phyloP scores from a whole-genome alignment of 2,888 invertebrate genomes.

The Andrena chrysosceles region DNA sequence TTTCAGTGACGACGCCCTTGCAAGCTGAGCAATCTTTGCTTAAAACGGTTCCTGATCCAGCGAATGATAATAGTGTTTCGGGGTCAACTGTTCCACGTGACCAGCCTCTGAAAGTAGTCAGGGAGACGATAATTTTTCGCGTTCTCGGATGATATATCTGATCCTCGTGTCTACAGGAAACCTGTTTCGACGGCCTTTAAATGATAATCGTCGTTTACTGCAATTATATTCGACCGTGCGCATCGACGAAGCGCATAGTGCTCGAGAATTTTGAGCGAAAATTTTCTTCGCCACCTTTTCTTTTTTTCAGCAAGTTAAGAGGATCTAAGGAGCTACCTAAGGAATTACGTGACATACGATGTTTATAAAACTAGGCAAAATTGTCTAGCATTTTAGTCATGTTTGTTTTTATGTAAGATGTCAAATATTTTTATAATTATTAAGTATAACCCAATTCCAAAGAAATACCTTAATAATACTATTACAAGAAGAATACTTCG shows the following conservation, averaged over 20 bases:
- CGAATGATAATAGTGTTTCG: constrained; percentile 44
- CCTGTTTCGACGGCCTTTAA: constrained; percentile 62
- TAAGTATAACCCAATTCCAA: neutral
- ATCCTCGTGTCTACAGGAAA: constrained; percentile 53
- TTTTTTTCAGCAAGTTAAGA: neutral
- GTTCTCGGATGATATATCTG: constrained; percentile 30
- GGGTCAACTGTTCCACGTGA: constrained; percentile 47
- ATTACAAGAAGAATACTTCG: neutral
- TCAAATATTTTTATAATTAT: neutral
- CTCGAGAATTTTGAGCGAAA: constrained; percentile 1
- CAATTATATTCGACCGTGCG: constrained; percentile 24
- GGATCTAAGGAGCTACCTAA: neutral
- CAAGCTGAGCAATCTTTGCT: constrained; percentile 16
- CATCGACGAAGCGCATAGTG: constrained; percentile 20
- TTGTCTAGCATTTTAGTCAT: neutral
- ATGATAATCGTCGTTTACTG: constrained; percentile 39
- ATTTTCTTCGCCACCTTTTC: neutral
- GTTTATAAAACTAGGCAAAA: neutral
- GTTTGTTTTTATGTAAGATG: neutral
- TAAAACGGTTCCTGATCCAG: constrained; percentile 29
- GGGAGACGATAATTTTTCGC: constrained; percentile 30
- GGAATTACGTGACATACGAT: neutral
- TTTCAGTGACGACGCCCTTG: neutral
- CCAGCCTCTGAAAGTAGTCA: constrained; percentile 31
- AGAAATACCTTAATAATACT: neutral